Evolutionary conservation across 2,888 invertebrate species (phyloP), one percentile per base, ranked within the genome.

Genomic region (Papilio elwesi): DNA sequence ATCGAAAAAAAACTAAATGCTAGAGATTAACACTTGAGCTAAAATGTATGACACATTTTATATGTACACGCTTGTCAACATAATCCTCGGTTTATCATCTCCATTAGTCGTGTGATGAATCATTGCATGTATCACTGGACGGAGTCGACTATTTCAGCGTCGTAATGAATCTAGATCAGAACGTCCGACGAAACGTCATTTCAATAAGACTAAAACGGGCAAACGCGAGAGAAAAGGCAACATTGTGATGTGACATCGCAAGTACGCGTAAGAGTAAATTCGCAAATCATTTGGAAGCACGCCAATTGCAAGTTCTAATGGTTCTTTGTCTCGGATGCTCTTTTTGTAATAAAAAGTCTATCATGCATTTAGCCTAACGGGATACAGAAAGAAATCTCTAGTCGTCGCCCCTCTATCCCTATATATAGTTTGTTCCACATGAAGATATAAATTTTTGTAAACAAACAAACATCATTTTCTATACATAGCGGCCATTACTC

Each of bases 41-140:
- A 43, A 43, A 43, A 7, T 43, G 5, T 43, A 43, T 43, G 43
- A 43, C 7, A 43, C 43, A 43, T 7, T 43, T 38, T 59, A 38
- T 38, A 10, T 43, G 0, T 68, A 57, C 15, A 38, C 15, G 10
- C 48, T 52, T 68, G 4, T 52, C 11, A 67, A 38, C 51, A 51
- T 63, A 52, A 57, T n/a, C 64, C 55, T 16, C 12, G 15, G 15
- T 62, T 51, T 16, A 62, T 62, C 51, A 38, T 52, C 11, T 6
- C 16, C 48, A 13, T 16, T n/a, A n/a, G n/a, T n/a, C n/a, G n/a
- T 13, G 16, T 26, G n/a, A 53, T 70, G 63, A 70, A 53, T 70
- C 69, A 63, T 52, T 43, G 7, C 15, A 63, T 69, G 69, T 62
- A 51, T 69, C 69, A 62, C 36, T n/a, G 10, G 10, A 36, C n/a